phyloP scores from a whole-genome alignment of 2,797 vertebrate genomes.

The Emys orbicularis region DNA sequence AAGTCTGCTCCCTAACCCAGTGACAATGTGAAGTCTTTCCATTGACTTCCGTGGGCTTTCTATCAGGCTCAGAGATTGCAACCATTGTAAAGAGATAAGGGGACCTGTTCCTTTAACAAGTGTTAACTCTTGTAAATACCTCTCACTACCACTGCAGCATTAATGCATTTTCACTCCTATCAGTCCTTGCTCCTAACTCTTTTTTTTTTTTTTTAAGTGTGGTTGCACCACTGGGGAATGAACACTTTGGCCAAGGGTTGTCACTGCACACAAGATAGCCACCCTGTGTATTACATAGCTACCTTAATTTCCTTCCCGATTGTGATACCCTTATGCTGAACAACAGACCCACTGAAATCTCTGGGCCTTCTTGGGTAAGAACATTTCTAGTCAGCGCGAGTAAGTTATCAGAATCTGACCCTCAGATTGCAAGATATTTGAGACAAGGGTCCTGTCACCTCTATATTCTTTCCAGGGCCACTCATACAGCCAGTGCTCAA shows the following conservation, averaged over 20 bases:
- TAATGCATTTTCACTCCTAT: not conserved
- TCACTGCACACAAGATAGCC: not conserved
- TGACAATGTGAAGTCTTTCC: not conserved
- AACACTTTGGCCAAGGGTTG: not conserved
- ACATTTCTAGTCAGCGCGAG: not conserved
- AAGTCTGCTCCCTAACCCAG: not conserved
- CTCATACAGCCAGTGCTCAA: accelerated
- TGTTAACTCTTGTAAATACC: not conserved
- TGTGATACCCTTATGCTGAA: not conserved
- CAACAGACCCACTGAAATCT: not conserved
- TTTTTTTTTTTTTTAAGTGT: not conserved
- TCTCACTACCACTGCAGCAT: not conserved
- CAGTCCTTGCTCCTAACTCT: not conserved
- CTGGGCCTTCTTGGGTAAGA: not conserved
- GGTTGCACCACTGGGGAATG: not conserved
- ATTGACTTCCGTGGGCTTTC: not conserved
- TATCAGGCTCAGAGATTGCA: not conserved
- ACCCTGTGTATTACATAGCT: not conserved
- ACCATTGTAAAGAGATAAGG: not conserved
- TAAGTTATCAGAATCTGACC: not conserved
- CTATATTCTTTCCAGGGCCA: not conserved
- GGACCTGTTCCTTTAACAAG: not conserved
- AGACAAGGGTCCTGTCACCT: not conserved
- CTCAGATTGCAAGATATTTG: not conserved
- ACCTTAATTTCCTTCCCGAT: not conserved